These are phyloP conservation scores for Halictus rubicundus DNA, from an alignment of 1,140 invertebrate species.

Conservation along the genomic window DNA sequence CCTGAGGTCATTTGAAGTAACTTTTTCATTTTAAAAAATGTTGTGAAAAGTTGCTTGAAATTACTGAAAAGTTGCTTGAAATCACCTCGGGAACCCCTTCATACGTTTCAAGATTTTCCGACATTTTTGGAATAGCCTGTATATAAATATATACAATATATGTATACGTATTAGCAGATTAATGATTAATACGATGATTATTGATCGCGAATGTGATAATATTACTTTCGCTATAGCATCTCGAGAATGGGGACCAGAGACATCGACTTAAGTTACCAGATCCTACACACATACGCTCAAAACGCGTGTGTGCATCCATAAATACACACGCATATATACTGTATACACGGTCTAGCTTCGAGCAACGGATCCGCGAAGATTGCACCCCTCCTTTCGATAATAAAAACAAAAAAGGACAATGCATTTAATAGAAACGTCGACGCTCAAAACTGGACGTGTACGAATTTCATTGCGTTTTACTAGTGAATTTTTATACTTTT, in stretches of 20 bases:
- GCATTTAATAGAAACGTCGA: conserved; percentile 28
- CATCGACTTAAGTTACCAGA: conserved; percentile 49
- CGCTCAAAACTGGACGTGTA: conserved; percentile 4
- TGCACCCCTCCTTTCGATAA: conserved; percentile 6
- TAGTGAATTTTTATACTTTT: not conserved
- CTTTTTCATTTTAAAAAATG: too few species aligned
- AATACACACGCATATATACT: not conserved
- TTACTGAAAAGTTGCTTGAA: too few species aligned
- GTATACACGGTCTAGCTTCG: conserved; percentile 20
- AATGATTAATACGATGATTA: conserved; percentile 5
- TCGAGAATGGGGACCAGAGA: conserved; percentile 48
- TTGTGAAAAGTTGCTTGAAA: too few species aligned
- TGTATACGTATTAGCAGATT: conserved; percentile 15
- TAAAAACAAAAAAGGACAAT: conserved; percentile 12
- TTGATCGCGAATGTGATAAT: conserved; percentile 28
- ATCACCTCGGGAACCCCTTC: too few species aligned
- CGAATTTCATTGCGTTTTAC: conserved; percentile 5
- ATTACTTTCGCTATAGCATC: conserved; percentile 35
- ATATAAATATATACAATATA: conserved; percentile 8
- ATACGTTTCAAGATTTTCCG: too few species aligned
- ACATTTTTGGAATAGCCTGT: conserved; percentile 16
- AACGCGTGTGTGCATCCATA: too few species aligned
- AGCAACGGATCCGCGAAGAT: not conserved
- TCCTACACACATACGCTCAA: not conserved
- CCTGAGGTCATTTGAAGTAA: too few species aligned